Conservation (phyloP, 2,113 vertebrate species). For the Xiphorhynchus elegans region DNA sequence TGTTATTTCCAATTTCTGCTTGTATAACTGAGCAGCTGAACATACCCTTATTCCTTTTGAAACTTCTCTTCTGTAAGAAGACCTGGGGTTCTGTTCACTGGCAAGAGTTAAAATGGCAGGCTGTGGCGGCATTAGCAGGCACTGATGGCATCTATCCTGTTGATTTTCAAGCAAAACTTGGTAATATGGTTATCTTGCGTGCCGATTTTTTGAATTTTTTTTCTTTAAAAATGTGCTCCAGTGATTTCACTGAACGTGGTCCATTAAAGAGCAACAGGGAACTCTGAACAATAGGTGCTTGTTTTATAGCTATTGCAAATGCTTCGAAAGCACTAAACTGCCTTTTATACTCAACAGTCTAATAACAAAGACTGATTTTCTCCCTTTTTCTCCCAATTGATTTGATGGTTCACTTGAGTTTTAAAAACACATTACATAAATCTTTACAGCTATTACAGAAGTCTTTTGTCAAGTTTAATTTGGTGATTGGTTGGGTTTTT, state of each 20-base stretch:
- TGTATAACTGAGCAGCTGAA: background rate
- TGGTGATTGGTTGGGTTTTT: background rate
- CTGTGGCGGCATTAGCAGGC: background rate
- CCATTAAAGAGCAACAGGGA: constrained; percentile 39
- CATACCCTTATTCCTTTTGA: background rate
- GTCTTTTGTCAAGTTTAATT: constrained; percentile 60
- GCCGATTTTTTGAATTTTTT: background rate
- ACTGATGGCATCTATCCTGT: background rate
- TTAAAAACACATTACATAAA: constrained; percentile 69
- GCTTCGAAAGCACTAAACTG: constrained; percentile 63
- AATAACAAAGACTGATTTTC: constrained; percentile 66
- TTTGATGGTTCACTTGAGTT: constrained; percentile 62
- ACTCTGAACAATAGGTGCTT: constrained; percentile 60
- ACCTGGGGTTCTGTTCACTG: background rate
- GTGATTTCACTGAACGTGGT: constrained; percentile 7
- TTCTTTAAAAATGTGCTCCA: background rate
- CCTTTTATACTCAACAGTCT: constrained; percentile 66
- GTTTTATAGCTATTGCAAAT: constrained; percentile 62
- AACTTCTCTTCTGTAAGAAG: background rate
- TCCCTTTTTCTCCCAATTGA: constrained; percentile 30
- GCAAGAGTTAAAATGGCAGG: background rate
- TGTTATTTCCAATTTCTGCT: background rate
- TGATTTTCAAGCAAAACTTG: constrained; percentile 8
- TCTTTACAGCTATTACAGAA: constrained; percentile 51
- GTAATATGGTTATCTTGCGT: background rate